Base-by-base conservation (phyloP, 2,113 vertebrate genomes). In the Chelonoidis abingdonii region DNA sequence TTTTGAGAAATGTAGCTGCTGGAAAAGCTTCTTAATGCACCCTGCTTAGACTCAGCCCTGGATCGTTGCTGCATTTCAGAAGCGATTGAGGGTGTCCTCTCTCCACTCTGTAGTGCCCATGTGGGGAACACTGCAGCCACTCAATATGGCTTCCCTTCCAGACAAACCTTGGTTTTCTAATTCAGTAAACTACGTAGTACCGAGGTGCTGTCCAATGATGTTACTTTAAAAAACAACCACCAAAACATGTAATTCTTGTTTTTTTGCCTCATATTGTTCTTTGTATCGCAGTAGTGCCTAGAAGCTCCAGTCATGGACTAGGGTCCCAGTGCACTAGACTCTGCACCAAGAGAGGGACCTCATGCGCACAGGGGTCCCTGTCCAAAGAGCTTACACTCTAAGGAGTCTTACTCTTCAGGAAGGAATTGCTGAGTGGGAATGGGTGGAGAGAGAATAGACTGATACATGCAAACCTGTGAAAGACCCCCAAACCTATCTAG, bases 371-470 rank as follows among this genome's bases (percentile, higher is more conserved):
- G 65, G 31, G 19, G 65, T 72, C n/a, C 9, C 19, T 22, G 19
- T 38, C 54, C 44, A 69, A 41, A 78, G 49, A 69, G 6, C 5
- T 86, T 38, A 35, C 62, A 35, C 17, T 69, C 53, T 38, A 69
- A 31, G 7, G 29, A 2, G 44, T 62, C 19, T 50, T n/a, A 17
- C n/a, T 81, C 3, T 59, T 72, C 2, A 2, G 1, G 6, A 35
- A 80, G 91, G 65, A 49, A 41, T 1, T 13, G 1, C 8, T 5
- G 1, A 12, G 0, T 25, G 1, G 78, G 79, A 7, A 5, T 87
- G 56, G 31, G 5, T 19, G n/a, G n/a, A 72, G 65, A 38, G n/a
- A 31, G 27, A 38, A 19, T 4, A 16, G 35, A 22, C 24, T 56
- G 21, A 25, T 47, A 76, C 59, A 22, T 0, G 1, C 29, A 21